Percentiles rank a stretch among this genome's conserved stretches.
Conservation (phyloP, 2,113 vertebrate species). For the Drymodes brunneopygia region DNA sequence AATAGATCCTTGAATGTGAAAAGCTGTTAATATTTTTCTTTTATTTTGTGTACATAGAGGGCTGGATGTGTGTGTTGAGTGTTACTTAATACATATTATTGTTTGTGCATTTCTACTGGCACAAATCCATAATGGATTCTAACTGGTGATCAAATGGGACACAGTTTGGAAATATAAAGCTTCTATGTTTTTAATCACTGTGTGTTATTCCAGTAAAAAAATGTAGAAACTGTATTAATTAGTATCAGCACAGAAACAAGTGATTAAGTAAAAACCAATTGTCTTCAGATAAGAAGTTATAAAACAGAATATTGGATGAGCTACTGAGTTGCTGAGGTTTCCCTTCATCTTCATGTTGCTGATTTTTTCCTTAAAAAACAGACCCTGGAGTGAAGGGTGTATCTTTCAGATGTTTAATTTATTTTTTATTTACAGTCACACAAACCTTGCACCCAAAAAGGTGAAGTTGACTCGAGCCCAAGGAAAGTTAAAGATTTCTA, state of each 20-base stretch:
- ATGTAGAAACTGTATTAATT: neutral
- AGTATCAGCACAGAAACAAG: neutral
- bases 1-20: neutral
- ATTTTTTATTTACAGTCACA: conserved; percentile 73
- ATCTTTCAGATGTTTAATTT: neutral
- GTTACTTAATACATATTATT: neutral
- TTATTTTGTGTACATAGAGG: neutral
- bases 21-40: neutral
- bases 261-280: neutral
- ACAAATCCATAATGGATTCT: neutral
- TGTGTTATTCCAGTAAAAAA: neutral
- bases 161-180: neutral
- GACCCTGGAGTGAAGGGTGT: neutral
- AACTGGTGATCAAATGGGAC: neutral
- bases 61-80: neutral
- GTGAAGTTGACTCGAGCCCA: conserved; percentile 80
- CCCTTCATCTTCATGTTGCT: neutral
- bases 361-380: neutral
- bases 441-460: conserved; percentile 87
- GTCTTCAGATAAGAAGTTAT: neutral
- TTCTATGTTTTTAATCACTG: neutral
- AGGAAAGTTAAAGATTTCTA: conserved; percentile 78
- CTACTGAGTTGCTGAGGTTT: neutral
- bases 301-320: neutral
- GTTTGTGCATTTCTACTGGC: neutral